A percentile compares a stretch with the other conserved stretches of the same genome.
Evolutionary conservation across 2,888 invertebrate genomes (phyloP).

Genomic region (Strigamia transsilvanica): DNA sequence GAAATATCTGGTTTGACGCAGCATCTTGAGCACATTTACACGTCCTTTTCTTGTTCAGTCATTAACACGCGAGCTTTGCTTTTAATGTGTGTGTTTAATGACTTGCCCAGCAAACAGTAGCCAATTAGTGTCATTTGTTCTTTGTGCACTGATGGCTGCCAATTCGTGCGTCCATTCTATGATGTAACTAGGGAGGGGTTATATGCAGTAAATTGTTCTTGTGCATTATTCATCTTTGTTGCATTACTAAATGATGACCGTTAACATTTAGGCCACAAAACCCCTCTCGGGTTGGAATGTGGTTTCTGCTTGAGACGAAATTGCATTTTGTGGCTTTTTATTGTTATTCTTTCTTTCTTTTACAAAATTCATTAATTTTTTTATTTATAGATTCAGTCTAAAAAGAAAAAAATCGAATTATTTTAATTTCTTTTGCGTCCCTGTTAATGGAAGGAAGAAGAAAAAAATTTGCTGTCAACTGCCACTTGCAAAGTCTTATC

Average conservation of each 20-base stretch:
- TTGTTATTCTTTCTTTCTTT: not conserved
- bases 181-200: constrained; percentile 1
- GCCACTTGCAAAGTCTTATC: constrained; percentile 40
- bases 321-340: not conserved
- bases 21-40: constrained; percentile 47
- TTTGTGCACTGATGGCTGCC: constrained; percentile 28
- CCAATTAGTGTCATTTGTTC: constrained; percentile 48
- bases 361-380: not conserved
- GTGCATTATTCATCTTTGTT: not conserved
- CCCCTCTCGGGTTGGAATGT: not conserved
- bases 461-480: constrained; percentile 14
- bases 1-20: constrained; percentile 1
- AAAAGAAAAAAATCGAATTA: constrained; percentile 21
- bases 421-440: constrained; percentile 19
- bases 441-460: constrained; percentile 17
- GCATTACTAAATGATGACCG: constrained; percentile 24
- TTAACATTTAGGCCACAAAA: not conserved
- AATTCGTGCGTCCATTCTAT: constrained; percentile 22
- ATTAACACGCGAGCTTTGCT: constrained; percentile 45
- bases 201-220: not conserved
- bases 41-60: constrained; percentile 45
- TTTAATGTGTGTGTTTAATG: constrained; percentile 49
- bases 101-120: constrained; percentile 38
- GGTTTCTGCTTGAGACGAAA: not conserved
- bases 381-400: not conserved